phyloP scores from a whole-genome alignment of 2,113 vertebrate species.

The Pterocles orientalis region DNA sequence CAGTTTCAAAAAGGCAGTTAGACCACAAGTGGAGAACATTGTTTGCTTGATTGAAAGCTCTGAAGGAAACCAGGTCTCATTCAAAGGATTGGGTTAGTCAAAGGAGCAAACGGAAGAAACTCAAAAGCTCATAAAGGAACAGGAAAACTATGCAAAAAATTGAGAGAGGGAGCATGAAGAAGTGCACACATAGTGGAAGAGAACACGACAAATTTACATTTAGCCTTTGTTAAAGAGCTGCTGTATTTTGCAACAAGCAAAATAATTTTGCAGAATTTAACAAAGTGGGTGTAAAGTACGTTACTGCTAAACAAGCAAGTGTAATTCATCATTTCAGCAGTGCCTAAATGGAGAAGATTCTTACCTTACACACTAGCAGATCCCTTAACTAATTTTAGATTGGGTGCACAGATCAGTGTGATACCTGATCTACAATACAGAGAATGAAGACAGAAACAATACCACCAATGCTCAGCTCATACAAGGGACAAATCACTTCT shows the following conservation, averaged over 20 bases:
- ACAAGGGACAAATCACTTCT: neutral
- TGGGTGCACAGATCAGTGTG: neutral
- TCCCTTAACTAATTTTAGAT: neutral
- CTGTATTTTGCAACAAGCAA: neutral
- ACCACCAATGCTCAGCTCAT: neutral
- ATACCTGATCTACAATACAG: neutral
- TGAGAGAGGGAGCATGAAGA: neutral
- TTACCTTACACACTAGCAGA: neutral
- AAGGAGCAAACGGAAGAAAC: neutral
- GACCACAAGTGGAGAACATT: neutral
- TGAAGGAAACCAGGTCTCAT: neutral
- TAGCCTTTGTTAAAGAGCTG: neutral
- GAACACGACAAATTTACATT: neutral
- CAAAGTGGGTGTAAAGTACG: rapidly evolving
- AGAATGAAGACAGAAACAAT: neutral
- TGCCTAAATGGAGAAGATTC: neutral
- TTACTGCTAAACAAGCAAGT: neutral
- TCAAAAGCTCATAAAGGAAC: neutral
- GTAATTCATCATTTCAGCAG: neutral
- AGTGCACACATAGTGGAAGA: neutral
- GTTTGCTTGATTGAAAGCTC: neutral
- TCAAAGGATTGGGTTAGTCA: neutral
- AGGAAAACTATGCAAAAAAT: neutral
- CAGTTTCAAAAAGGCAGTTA: neutral
- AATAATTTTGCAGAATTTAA: neutral